These are phyloP conservation scores for Drosophila serrata DNA, from an alignment of 1,140 invertebrate species.

Conservation along the genomic window DNA sequence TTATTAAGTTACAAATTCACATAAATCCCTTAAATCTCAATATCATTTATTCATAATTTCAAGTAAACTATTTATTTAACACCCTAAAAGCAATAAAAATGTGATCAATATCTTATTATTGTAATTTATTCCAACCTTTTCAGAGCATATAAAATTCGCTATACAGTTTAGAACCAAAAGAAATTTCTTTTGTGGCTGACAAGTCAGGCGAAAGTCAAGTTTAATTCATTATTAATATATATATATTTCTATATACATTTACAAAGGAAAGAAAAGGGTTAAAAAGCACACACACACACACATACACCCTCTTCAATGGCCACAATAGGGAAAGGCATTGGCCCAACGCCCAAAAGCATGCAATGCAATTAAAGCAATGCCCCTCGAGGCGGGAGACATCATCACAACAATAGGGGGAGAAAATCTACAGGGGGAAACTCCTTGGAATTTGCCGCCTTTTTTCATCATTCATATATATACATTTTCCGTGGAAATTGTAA, in stretches of 20 bases:
- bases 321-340: conserved; percentile 20
- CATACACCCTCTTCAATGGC: conserved; percentile 4
- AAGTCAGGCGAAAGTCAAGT: conserved; percentile 79
- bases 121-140: no score
- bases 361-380: conserved; percentile 77
- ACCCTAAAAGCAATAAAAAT: neutral
- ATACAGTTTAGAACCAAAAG: neutral
- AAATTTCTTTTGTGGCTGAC: conserved; percentile 44
- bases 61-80: no score
- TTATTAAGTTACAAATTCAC: no score
- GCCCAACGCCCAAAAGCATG: conserved; percentile 63
- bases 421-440: conserved; percentile 28
- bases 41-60: no score
- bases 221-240: conserved; percentile 80
- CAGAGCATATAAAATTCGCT: conserved; percentile 21
- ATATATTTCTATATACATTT: conserved; percentile 3
- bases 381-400: conserved; percentile 46
- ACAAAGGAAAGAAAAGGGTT: conserved; percentile 38
- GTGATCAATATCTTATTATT: neutral
- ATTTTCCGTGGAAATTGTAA: conserved; percentile 11
- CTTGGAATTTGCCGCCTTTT: conserved; percentile 25
- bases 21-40: no score
- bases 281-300: conserved; percentile 16
- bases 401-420: conserved; percentile 51
- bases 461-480: neutral